Percentiles rank a stretch among this genome's conserved stretches.
These are phyloP conservation scores for Caenorhabditis sulstoni DNA, from an alignment of 2,888 invertebrate genomes.

Conservation along the genomic window DNA sequence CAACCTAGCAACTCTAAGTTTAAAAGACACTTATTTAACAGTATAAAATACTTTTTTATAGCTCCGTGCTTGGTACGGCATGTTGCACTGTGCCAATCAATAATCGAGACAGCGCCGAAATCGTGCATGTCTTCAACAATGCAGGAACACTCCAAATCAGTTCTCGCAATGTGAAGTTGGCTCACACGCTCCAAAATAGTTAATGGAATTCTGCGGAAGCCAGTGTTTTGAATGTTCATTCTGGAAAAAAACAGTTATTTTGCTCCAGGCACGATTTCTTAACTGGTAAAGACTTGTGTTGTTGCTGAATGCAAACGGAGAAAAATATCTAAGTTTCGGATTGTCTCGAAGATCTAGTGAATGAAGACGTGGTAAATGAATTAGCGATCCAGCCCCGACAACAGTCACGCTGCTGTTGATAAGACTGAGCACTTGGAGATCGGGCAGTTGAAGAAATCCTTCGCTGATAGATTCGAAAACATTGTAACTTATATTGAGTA, in stretches of 20 bases:
- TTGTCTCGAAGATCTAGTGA: constrained; percentile 56
- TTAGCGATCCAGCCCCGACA: constrained; percentile 61
- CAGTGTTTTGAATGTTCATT: constrained; percentile 41
- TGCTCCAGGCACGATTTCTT: too few relatives aligned
- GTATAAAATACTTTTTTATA: constrained; percentile 41
- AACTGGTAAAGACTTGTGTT: constrained; percentile 48
- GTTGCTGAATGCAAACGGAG: constrained; percentile 52
- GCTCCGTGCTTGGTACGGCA: constrained; percentile 53
- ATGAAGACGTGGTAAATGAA: constrained; percentile 51
- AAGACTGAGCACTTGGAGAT: constrained; percentile 56
- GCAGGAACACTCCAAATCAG: constrained; percentile 58
- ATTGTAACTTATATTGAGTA: constrained; percentile 58
- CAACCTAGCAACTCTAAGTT: constrained; percentile 37
- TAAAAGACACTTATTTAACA: too few relatives aligned
- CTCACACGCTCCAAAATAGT: constrained; percentile 32
- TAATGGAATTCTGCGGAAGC: constrained; percentile 35
- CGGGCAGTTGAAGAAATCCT: constrained; percentile 41
- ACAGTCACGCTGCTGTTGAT: constrained; percentile 39
- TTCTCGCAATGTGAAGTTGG: constrained; percentile 28
- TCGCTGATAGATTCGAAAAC: constrained; percentile 43
- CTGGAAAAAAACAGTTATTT: too few relatives aligned
- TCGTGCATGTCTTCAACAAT: constrained; percentile 35
- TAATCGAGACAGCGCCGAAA: constrained; percentile 54
- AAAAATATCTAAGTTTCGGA: constrained; percentile 46
- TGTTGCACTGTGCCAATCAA: constrained; percentile 60